Percentiles rank a stretch among this genome's conserved stretches.
phyloP scores from a whole-genome alignment of 2,113 vertebrate genomes.

The Pagrus major region DNA sequence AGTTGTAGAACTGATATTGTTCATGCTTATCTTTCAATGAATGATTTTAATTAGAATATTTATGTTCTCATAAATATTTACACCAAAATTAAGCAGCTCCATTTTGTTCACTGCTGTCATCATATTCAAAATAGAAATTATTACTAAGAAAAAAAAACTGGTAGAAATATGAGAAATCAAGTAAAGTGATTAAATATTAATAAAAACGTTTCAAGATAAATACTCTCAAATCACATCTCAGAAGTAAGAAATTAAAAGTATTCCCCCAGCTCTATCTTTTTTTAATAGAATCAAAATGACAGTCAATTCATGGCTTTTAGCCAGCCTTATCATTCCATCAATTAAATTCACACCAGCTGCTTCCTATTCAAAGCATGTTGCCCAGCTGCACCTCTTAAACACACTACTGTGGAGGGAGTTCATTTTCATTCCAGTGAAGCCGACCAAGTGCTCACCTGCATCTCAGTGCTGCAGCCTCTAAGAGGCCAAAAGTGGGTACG shows the following conservation, averaged over 20 bases:
- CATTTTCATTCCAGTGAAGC: conserved; percentile 67
- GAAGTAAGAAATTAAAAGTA: conserved; percentile 33
- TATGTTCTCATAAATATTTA: not conserved
- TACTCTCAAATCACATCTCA: conserved; percentile 10
- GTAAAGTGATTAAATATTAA: conserved; percentile 3
- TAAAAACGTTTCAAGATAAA: conserved; percentile 1
- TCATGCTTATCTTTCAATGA: conserved; percentile 1
- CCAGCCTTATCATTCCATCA: conserved; percentile 42
- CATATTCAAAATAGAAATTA: not conserved
- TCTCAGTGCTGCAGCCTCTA: conserved; percentile 40
- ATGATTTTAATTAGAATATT: not conserved
- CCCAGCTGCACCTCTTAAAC: conserved; percentile 51
- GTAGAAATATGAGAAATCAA: not conserved
- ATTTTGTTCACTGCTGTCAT: conserved; percentile 4
- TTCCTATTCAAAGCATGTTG: conserved; percentile 64
- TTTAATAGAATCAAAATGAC: conserved; percentile 27
- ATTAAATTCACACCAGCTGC: conserved; percentile 72
- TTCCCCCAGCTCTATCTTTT: conserved; percentile 9
- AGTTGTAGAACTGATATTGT: not conserved
- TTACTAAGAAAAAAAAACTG: not conserved
- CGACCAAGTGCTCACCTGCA: conserved; percentile 47
- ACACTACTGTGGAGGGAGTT: conserved; percentile 49
- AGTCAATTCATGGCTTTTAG: conserved; percentile 20
- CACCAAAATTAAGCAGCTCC: not conserved
- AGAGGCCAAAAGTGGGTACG: conserved; percentile 23